A percentile compares a stretch with the other conserved stretches of the same genome.
These are phyloP conservation scores for Neosilurus mollespiculum DNA, from an alignment of 2,797 vertebrate genomes.

Conservation along the genomic window DNA sequence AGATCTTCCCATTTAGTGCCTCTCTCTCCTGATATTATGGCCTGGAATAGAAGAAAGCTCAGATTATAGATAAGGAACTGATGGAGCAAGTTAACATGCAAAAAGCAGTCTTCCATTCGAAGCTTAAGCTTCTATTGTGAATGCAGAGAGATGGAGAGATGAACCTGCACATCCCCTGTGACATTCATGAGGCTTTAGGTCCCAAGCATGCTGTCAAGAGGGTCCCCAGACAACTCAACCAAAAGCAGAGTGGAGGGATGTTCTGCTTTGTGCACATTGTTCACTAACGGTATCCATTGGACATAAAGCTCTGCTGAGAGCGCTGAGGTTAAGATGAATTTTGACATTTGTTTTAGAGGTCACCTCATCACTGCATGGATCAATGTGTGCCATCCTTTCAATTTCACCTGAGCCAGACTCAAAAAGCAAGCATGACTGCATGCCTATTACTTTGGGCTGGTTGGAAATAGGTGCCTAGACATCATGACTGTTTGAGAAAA, in stretches of 20 bases:
- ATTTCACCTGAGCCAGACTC: slow-evolving; percentile 67
- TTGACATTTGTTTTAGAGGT: slow-evolving; percentile 69
- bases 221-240: background rate
- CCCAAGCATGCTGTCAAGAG: slow-evolving; percentile 24
- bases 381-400: slow-evolving; percentile 67
- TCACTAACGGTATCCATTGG: background rate
- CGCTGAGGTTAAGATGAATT: slow-evolving; percentile 60
- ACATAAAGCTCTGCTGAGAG: slow-evolving; percentile 43
- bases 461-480: slow-evolving; percentile 60
- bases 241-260: background rate
- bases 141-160: slow-evolving; percentile 21
- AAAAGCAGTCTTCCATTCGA: background rate
- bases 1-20: background rate
- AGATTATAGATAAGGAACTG: background rate
- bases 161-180: slow-evolving; percentile 36
- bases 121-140: background rate
- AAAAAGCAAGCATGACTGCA: slow-evolving; percentile 62
- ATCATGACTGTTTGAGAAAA: slow-evolving; percentile 51
- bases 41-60: background rate
- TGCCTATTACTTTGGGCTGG: slow-evolving; percentile 57
- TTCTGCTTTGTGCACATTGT: slow-evolving; percentile 11
- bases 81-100: background rate
- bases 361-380: slow-evolving; percentile 68
- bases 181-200: slow-evolving; percentile 40
- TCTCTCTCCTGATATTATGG: background rate